Percentiles rank a stretch among this genome's conserved stretches.
phyloP scores from a whole-genome alignment of 2,113 vertebrate species.

The Corythoichthys intestinalis region DNA sequence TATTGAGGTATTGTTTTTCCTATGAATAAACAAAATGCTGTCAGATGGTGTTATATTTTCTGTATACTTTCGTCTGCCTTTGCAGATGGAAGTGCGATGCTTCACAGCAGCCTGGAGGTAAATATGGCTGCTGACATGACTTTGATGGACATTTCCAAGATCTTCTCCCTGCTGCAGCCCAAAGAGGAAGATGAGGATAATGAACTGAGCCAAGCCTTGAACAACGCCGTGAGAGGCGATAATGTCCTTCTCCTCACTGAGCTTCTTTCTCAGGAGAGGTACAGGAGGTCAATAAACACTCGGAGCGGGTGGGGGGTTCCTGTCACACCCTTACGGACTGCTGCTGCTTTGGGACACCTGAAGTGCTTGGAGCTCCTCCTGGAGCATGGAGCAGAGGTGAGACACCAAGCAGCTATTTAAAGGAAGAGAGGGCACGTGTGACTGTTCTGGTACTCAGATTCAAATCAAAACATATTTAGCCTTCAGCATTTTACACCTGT shows the following conservation, averaged over 20 bases:
- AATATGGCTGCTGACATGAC: slow-evolving; percentile 73
- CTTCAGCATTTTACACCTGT: not conserved
- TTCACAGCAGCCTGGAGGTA: slow-evolving; percentile 35
- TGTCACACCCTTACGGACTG: slow-evolving; percentile 83
- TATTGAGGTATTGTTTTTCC: not conserved
- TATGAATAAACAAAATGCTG: not conserved
- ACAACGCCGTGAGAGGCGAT: slow-evolving; percentile 75
- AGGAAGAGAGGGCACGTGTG: not conserved
- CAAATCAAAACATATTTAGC: slow-evolving; percentile 4
- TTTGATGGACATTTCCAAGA: slow-evolving; percentile 91
- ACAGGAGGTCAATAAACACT: slow-evolving; percentile 78
- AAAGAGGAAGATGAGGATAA: slow-evolving; percentile 72
- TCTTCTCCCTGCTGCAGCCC: slow-evolving; percentile 89
- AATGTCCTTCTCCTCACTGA: slow-evolving; percentile 66
- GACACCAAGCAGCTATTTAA: not conserved
- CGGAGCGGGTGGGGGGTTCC: slow-evolving; percentile 88
- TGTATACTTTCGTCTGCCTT: not conserved
- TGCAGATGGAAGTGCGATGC: slow-evolving; percentile 54
- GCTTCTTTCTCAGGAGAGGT: slow-evolving; percentile 80
- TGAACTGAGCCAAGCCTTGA: slow-evolving; percentile 76
- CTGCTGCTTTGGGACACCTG: slow-evolving; percentile 77
- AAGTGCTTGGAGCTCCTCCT: slow-evolving; percentile 81
- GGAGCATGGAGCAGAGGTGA: slow-evolving; percentile 81
- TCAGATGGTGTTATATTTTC: not conserved
- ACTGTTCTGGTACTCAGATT: not conserved